Evolutionary conservation across 2,797 vertebrate species (phyloP).

Genomic region (Pangasius macronema): DNA sequence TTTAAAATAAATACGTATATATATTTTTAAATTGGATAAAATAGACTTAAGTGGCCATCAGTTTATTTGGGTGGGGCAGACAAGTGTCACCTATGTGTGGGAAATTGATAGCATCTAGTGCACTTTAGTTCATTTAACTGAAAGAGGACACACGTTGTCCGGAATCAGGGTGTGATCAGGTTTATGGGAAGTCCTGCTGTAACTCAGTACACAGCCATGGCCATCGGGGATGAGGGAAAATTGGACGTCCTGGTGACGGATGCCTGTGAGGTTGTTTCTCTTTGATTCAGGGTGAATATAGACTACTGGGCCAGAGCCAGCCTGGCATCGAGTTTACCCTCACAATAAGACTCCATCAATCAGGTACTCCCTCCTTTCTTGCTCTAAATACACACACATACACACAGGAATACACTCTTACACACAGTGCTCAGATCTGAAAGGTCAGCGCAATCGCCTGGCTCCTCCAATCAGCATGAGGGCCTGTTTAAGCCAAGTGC

Average conservation of each 20-base stretch:
- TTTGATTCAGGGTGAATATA: slow-evolving; percentile 45
- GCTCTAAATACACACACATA: slow-evolving; percentile 38
- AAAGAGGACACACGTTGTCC: slow-evolving; percentile 31
- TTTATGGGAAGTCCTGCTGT: slow-evolving; percentile 50
- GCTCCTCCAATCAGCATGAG: slow-evolving; percentile 38
- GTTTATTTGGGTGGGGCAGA: not conserved
- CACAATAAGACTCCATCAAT: slow-evolving; percentile 54
- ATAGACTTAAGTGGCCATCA: not conserved
- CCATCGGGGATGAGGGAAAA: slow-evolving; percentile 23
- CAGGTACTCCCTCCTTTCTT: slow-evolving; percentile 37
- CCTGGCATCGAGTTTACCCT: slow-evolving; percentile 44
- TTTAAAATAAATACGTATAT: not conserved
- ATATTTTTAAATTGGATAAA: not conserved
- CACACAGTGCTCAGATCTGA: slow-evolving; percentile 27
- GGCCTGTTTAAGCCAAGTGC: slow-evolving; percentile 37
- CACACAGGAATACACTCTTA: slow-evolving; percentile 20
- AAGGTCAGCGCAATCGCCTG: slow-evolving; percentile 42
- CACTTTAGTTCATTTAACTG: not conserved
- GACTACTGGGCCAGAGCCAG: slow-evolving; percentile 48
- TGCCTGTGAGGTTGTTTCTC: slow-evolving; percentile 43
- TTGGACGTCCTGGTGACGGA: slow-evolving; percentile 41
- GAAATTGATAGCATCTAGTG: not conserved
- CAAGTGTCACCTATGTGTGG: not conserved
- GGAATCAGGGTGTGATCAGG: slow-evolving; percentile 35
- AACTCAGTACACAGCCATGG: slow-evolving; percentile 36